Base-by-base conservation (phyloP, 2,797 vertebrate species). In the Falco berigora region DNA sequence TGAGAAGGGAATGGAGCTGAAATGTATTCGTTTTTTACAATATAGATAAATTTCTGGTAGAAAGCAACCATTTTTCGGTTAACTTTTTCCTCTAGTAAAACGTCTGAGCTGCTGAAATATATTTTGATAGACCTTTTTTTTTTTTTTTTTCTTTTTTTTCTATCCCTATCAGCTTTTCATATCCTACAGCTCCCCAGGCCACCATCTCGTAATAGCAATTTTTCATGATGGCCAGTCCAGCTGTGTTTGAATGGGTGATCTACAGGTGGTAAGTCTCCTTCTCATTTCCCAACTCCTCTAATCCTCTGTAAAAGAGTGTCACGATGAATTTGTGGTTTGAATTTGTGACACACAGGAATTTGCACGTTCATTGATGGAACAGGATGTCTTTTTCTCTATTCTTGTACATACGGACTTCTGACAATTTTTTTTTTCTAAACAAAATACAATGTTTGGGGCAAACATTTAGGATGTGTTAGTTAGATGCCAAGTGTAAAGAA, bases 401-500 rank as follows among this genome's bases (percentile, higher is more conserved):
- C 28, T 91, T 2, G 3, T 82, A 23, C 18, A 17, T 14, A 40
- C 10, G 42, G 36, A 34, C 68, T 94, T 69, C 62, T 77, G 88
- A 85, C 81, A 47, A 93, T 95, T 94, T 73, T 80, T 95, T 95
- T 93, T 75, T 93, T 74, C 86, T 59, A 93, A 93, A 52, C 71
- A 81, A 94, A 84, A 88, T 79, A n/a, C 3, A 18, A 59, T 58
- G 53, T 92, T 90, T 88, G 76, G 78, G 86, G 72, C 82, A 94
- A 95, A 71, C 21, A 47, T 96, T 86, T 84, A 73, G 76, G 63
- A 75, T 63, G 30, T 40, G 88, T 74, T 95, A 90, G 88, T 74
- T 95, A 90, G 90, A 90, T 83, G 81, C 90, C 91, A 94, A 78
- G 71, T 84, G 81, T 93, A 87, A 94, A 94, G 83, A 94, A 77